phyloP scores from a whole-genome alignment of 23 tunicate species.

The Aplidium turbinatum region DNA sequence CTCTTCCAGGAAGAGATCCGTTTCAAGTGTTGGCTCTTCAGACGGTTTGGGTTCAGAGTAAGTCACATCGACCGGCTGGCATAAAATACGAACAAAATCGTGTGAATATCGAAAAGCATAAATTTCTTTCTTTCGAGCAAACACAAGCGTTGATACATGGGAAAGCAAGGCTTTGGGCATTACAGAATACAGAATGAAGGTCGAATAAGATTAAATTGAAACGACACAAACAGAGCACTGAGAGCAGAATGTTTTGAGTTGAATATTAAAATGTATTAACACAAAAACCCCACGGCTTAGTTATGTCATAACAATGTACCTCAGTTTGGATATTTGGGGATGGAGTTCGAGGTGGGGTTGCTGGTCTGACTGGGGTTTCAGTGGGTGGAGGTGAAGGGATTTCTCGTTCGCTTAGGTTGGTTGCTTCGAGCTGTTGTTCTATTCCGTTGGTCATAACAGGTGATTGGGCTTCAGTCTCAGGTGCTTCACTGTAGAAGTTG shows the following conservation, averaged over 20 bases:
- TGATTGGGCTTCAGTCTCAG: background rate
- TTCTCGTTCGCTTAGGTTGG: background rate
- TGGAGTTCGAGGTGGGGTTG: slow-evolving; percentile 10
- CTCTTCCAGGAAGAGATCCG: slow-evolving; percentile 8
- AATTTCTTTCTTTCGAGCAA: no score
- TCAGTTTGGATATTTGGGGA: slow-evolving; percentile 11
- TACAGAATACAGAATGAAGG: no score
- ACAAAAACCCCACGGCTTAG: background rate
- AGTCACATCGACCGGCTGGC: no score
- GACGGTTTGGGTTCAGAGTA: slow-evolving; percentile 20
- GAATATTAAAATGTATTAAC: no score
- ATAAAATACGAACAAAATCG: no score
- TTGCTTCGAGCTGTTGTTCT: slow-evolving; percentile 23
- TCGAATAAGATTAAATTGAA: no score
- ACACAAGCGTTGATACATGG: no score
- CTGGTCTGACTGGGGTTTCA: background rate
- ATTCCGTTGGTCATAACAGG: slow-evolving; percentile 40
- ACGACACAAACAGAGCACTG: no score
- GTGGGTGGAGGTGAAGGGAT: background rate
- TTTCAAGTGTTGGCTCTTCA: slow-evolving; percentile 7
- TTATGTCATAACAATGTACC: background rate
- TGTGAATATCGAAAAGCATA: no score
- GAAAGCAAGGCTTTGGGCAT: no score
- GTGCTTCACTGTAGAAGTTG: background rate
- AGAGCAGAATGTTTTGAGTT: no score